Percentiles rank a stretch among this genome's conserved stretches.
phyloP scores from a whole-genome alignment of 2,113 vertebrate genomes.

The Perca flavescens region DNA sequence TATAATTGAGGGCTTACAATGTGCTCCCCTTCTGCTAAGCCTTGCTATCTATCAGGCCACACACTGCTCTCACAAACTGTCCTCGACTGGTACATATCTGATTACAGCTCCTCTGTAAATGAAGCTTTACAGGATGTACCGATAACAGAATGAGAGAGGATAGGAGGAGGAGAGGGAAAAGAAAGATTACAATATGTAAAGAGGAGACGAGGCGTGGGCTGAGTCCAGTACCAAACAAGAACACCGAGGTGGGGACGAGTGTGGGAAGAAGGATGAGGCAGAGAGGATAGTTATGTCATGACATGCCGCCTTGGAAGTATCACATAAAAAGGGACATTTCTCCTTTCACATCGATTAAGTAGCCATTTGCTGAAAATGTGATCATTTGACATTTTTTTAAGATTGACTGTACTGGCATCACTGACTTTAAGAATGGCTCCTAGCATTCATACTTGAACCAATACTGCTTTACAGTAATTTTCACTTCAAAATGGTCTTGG shows the following conservation, averaged over 20 bases:
- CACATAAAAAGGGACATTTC: background rate
- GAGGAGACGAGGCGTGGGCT: constrained; percentile 30
- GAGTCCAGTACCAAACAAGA: constrained; percentile 42
- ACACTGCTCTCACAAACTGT: constrained; percentile 77
- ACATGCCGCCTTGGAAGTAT: background rate
- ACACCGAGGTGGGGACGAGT: constrained; percentile 12
- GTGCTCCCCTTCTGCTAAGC: constrained; percentile 72
- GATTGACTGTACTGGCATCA: background rate
- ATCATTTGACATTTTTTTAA: background rate
- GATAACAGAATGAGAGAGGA: constrained; percentile 64
- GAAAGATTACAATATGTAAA: constrained; percentile 71
- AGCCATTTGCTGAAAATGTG: background rate
- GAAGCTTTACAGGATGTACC: constrained; percentile 67
- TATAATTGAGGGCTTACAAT: constrained; percentile 81
- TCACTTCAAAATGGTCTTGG: background rate
- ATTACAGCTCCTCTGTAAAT: constrained; percentile 78
- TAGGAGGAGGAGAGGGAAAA: constrained; percentile 24
- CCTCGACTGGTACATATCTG: constrained; percentile 72
- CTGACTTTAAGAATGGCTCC: background rate
- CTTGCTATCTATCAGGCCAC: constrained; percentile 71
- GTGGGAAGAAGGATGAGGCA: constrained; percentile 17
- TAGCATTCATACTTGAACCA: background rate
- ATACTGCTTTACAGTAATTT: background rate
- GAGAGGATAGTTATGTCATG: background rate
- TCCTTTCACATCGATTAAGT: background rate